Evolutionary conservation across 1,140 invertebrate species (phyloP), one percentile per base, ranked within the genome.

Genomic region (Ceratina australensis): DNA sequence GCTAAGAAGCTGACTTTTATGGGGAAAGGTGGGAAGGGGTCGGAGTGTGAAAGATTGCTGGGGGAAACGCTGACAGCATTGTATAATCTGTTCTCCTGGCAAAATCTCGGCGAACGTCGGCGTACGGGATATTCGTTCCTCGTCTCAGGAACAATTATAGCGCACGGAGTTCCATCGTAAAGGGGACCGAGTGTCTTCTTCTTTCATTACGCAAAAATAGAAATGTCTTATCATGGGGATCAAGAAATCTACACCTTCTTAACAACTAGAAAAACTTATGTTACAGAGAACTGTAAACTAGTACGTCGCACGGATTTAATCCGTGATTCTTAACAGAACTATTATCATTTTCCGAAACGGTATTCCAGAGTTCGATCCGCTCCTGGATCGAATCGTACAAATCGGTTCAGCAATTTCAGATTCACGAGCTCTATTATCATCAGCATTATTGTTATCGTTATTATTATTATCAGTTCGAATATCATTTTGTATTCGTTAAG

Each of bases 161-260:
- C 89, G 90, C 80, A 88, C 87, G 86, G 89, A 91, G 90, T 92
- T 91, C 90, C 77, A 86, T 87, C 87, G 91, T 92, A 92, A 92
- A 91, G 91, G 91, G 91, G 91, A 92, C 90, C 90, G 91, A 87
- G 90, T 92, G 91, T 87, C 91, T 92, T 92, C 91, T 81, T 79
- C 15, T 10, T 72, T 88, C 75, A 87, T 88, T 84, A 82, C 84
- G 79, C 78, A 84, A 84, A 71, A 81, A 80, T 72, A 86, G 33
- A 42, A 42, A 87, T 82, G 71, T 81, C 5, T 73, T 82, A 81
- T 67, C 61, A 82, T 79, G 66, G 79, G 80, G 78, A 87, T 83
- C 81, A 42, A 42, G 81, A 75, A 72, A 76, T 84, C 72, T 84
- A 87, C 79, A 69, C 49, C 75, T 79, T 68, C 63, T 65, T 81